Evolutionary conservation across 2,797 vertebrate genomes (phyloP).

Genomic region (Sebastes diaconus): DNA sequence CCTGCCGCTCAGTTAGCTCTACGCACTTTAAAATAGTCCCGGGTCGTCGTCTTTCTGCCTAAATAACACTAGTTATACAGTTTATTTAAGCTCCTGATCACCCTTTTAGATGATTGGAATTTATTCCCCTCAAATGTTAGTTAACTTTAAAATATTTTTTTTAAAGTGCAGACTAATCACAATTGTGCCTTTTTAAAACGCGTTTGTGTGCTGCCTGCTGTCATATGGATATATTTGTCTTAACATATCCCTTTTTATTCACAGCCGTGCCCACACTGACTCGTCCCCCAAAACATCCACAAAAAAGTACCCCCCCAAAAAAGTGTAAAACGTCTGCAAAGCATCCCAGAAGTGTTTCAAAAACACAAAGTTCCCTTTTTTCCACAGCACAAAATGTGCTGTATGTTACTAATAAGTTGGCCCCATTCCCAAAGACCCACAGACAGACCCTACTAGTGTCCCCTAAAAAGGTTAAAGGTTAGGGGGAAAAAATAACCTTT

Average conservation of each 20-base stretch:
- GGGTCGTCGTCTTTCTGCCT: neutral
- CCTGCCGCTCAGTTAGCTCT: neutral
- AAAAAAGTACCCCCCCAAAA: slow-evolving; percentile 33
- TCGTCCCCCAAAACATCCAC: slow-evolving; percentile 67
- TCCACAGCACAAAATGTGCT: slow-evolving; percentile 46
- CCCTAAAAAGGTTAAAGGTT: slow-evolving; percentile 32
- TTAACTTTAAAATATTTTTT: neutral
- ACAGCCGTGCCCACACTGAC: slow-evolving; percentile 60
- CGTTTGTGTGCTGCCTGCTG: neutral
- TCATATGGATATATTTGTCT: slow-evolving; percentile 17
- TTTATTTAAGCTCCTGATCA: neutral
- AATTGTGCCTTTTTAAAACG: neutral
- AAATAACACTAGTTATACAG: too few species aligned
- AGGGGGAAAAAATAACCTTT: slow-evolving; percentile 10
- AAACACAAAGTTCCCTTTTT: slow-evolving; percentile 73
- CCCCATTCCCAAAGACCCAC: slow-evolving; percentile 50
- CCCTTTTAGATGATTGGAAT: accelerated
- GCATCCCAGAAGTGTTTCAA: slow-evolving; percentile 82
- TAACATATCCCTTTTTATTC: slow-evolving; percentile 60
- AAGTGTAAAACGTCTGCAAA: slow-evolving; percentile 83
- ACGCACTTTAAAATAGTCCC: slow-evolving; percentile 35
- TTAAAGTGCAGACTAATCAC: neutral
- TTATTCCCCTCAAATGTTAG: accelerated
- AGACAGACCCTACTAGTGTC: slow-evolving; percentile 51
- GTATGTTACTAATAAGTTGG: slow-evolving; percentile 27